Evolutionary conservation across 2,888 invertebrate species (phyloP).

Genomic region (Ariolimax columbianus): DNA sequence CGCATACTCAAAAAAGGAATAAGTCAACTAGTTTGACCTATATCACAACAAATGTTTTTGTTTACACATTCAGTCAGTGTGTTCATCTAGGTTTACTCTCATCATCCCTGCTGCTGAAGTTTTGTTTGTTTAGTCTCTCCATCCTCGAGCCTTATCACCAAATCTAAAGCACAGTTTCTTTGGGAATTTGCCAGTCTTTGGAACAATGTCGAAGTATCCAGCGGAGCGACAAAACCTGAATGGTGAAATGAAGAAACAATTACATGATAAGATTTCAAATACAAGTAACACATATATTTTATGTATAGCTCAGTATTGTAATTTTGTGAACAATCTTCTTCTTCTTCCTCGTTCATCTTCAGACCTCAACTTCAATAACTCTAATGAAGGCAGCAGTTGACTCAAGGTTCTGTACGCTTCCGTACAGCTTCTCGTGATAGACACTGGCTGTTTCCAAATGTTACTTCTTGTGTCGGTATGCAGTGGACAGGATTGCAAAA

Average conservation of each 20-base stretch:
- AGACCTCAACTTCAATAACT: too few relatives aligned
- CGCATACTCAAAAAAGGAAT: background rate
- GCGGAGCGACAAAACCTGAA: slow-evolving; percentile 70
- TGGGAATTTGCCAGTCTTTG: slow-evolving; percentile 71
- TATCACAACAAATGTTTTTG: background rate
- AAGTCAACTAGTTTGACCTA: background rate
- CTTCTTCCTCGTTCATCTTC: too few relatives aligned
- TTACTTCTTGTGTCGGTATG: too few relatives aligned
- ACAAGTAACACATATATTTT: background rate
- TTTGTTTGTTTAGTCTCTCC: slow-evolving; percentile 77
- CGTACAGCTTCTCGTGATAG: too few relatives aligned
- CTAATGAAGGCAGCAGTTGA: too few relatives aligned
- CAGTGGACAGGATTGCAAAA: too few relatives aligned
- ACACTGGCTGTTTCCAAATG: too few relatives aligned
- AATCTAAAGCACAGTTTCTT: slow-evolving; percentile 76
- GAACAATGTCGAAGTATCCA: slow-evolving; percentile 71
- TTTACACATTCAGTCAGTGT: background rate
- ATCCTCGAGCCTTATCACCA: slow-evolving; percentile 86
- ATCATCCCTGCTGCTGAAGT: background rate
- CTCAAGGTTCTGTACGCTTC: too few relatives aligned
- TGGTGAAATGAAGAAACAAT: background rate
- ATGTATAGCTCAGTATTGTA: too few relatives aligned
- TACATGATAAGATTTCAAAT: background rate
- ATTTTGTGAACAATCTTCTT: too few relatives aligned
- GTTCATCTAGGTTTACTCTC: background rate